Evolutionary conservation across 2,888 invertebrate genomes (phyloP), one percentile per base, ranked within the genome.

Genomic region (Microctonus brassicae): DNA sequence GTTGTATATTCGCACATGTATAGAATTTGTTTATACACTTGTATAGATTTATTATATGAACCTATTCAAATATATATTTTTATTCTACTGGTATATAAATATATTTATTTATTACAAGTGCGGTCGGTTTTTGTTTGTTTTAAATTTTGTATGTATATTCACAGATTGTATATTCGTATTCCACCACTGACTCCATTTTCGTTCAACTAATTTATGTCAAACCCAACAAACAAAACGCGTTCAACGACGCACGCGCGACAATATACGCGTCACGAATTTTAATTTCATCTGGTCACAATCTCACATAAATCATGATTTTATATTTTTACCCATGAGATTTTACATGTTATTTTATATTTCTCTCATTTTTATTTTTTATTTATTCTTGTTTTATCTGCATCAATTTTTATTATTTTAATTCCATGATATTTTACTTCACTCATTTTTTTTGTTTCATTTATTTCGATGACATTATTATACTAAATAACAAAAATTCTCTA

Each of bases 141-240:
- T n/a, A 55, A 65, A 36, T 24, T 47, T 26, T 63, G 22, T 53
- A 22, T 53, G 11, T 62, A n/a, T 65, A 53, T 33, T 39, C 52
- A 34, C 20, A 52, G 33, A 29, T 34, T 22, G 22, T 22, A 61
- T 53, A 70, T 70, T 70, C 67, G 70, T 69, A 72, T 70, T 66
- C 73, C 57, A 73, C 70, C 73, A 52, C 47, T 29, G 7, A 17
- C 4, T 17, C 70, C 34, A 34, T 70, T 47, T 52, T 69, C 75
- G 71, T 69, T 71, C 60, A 69, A 72, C 72, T 75, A 77, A 75
- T 74, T 74, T 74, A 77, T 75, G 77, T 74, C 73, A n/a, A 75
- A 75, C 72, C 73, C 64, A 57, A 53, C 70, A 70, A 73, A 73
- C 70, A 34, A 69, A 61, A 61, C 53, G 70, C 39, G 13, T 57